Evolutionary conservation across 1,140 invertebrate genomes (phyloP).

Genomic region (Nasonia giraulti): DNA sequence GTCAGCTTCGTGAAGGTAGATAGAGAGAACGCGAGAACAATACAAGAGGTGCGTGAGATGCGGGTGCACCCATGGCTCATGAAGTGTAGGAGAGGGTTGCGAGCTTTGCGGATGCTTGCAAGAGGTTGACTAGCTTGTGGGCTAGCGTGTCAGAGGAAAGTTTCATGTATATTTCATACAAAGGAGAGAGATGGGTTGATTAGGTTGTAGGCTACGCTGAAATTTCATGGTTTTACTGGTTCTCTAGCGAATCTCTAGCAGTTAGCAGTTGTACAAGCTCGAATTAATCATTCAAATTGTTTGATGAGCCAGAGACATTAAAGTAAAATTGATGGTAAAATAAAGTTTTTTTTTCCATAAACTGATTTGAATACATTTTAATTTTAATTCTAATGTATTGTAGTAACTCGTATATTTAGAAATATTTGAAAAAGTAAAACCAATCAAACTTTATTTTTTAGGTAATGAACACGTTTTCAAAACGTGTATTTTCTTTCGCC

Average conservation of each 20-base stretch:
- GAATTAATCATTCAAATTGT: too few relatives aligned
- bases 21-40: constrained; percentile 48
- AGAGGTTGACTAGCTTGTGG: background rate
- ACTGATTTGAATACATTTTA: too few relatives aligned
- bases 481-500: background rate
- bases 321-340: too few relatives aligned
- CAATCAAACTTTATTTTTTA: background rate
- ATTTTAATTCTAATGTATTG: too few relatives aligned
- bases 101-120: background rate
- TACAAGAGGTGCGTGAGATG: constrained; percentile 1
- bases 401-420: background rate
- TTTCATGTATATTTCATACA: too few relatives aligned
- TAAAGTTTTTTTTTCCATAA: too few relatives aligned
- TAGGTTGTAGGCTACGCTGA: constrained; percentile 31
- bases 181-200: background rate
- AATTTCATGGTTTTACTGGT: constrained; percentile 22
- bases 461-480: background rate
- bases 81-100: too few relatives aligned
- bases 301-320: too few relatives aligned
- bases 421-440: background rate
- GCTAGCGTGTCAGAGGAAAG: background rate
- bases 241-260: background rate
- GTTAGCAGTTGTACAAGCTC: too few relatives aligned
- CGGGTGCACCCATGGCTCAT: background rate
- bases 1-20: constrained; percentile 83